Conservation (phyloP, 2,797 vertebrate genomes). For the Arctocebus calabarensis region DNA sequence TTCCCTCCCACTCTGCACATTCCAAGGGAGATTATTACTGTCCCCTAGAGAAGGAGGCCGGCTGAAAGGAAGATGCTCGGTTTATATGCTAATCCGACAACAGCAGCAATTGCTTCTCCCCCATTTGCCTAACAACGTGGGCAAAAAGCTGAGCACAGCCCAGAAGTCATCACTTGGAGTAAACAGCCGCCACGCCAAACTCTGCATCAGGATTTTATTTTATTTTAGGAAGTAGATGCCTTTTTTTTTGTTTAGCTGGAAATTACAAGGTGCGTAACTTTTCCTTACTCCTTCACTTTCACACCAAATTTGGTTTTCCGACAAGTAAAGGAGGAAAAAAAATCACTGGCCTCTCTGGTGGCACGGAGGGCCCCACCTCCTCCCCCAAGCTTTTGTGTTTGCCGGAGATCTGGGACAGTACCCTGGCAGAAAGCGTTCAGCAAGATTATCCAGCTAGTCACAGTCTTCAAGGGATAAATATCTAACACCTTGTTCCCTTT, state of each 20-base stretch:
- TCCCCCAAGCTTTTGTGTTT: conserved; percentile 76
- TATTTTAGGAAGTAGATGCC: conserved; percentile 66
- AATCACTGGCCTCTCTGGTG: conserved; percentile 47
- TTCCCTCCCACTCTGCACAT: conserved; percentile 11
- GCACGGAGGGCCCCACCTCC: neutral
- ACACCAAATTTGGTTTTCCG: conserved; percentile 40
- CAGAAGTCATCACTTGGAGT: neutral
- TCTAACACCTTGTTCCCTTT: conserved; percentile 88
- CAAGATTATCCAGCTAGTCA: conserved; percentile 79
- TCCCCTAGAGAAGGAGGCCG: conserved; percentile 52
- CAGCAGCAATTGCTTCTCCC: conserved; percentile 10
- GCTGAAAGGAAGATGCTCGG: conserved; percentile 62
- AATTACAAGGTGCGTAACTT: conserved; percentile 64
- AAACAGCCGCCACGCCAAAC: neutral
- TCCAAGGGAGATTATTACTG: conserved; percentile 71
- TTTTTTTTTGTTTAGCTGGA: conserved; percentile 67
- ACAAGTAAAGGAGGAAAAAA: conserved; percentile 67
- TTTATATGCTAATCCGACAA: conserved; percentile 69
- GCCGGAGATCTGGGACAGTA: conserved; percentile 51
- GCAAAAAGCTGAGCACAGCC: neutral
- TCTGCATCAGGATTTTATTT: conserved; percentile 10
- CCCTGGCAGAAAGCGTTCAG: conserved; percentile 70
- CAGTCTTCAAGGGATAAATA: conserved; percentile 84
- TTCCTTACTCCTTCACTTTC: conserved; percentile 40
- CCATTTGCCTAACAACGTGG: neutral